Percentiles rank a stretch among this genome's conserved stretches.
Conservation (phyloP, 2,888 invertebrate species). For the Drosophila recens region DNA sequence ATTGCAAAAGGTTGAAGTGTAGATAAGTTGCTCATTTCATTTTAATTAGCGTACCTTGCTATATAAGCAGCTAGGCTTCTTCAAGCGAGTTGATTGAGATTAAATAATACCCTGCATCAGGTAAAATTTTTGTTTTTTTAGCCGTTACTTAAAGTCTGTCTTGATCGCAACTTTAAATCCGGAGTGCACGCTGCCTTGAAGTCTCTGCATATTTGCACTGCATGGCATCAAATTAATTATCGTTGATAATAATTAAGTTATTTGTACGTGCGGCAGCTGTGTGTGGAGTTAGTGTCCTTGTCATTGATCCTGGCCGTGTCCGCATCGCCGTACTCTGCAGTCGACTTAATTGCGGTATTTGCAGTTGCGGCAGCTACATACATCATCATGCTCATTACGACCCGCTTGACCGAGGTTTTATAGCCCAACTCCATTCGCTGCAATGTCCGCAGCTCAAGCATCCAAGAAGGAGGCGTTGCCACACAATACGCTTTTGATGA, state of each 20-base stretch:
- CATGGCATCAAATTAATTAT: constrained; percentile 65
- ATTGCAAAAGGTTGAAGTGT: background rate
- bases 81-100: background rate
- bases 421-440: background rate
- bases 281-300: constrained; percentile 11
- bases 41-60: background rate
- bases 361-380: constrained; percentile 48
- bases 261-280: constrained; percentile 48
- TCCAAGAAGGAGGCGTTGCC: background rate
- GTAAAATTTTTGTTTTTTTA: background rate
- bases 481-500: constrained; percentile 53
- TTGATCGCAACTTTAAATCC: background rate
- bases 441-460: constrained; percentile 8
- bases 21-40: background rate
- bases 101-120: background rate
- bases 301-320: constrained; percentile 17
- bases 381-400: constrained; percentile 65
- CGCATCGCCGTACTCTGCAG: constrained; percentile 8
- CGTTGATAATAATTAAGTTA: constrained; percentile 63
- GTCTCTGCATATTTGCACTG: constrained; percentile 16
- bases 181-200: background rate
- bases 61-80: background rate
- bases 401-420: constrained; percentile 23
- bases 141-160: background rate
- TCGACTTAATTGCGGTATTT: constrained; percentile 57